These are phyloP conservation scores for Gerris buenoi DNA, from an alignment of 1,140 invertebrate species.

Conservation along the genomic window DNA sequence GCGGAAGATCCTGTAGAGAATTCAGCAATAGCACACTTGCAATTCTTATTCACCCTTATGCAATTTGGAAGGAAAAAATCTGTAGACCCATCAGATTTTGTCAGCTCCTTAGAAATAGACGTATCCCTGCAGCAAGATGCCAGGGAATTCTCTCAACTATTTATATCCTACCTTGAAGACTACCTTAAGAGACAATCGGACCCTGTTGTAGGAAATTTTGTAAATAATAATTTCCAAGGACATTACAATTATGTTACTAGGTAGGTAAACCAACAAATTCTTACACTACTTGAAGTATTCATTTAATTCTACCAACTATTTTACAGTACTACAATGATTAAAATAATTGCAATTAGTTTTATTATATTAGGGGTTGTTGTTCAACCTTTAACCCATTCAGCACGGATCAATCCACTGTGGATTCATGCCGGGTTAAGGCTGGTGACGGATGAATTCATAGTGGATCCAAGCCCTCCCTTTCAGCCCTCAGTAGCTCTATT, in stretches of 20 bases:
- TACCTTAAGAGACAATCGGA: conserved; percentile 34
- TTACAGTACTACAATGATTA: too few relatives aligned
- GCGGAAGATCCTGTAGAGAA: conserved; percentile 35
- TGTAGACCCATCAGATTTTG: conserved; percentile 46
- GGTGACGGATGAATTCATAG: too few relatives aligned
- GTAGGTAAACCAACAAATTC: conserved; percentile 30
- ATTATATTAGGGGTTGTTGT: too few relatives aligned
- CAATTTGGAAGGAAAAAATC: conserved; percentile 40
- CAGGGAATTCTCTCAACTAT: conserved; percentile 53
- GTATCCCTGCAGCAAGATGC: conserved; percentile 51
- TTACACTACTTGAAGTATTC: too few relatives aligned
- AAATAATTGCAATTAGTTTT: too few relatives aligned
- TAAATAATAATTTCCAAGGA: conserved; percentile 45
- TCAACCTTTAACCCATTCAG: too few relatives aligned
- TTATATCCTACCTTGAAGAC: conserved; percentile 44
- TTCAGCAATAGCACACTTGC: conserved; percentile 41
- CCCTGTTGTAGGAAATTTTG: conserved; percentile 32
- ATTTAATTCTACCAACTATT: too few relatives aligned
- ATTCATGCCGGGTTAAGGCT: too few relatives aligned
- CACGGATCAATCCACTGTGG: too few relatives aligned
- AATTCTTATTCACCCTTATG: conserved; percentile 50
- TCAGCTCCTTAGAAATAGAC: conserved; percentile 45
- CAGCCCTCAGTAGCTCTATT: too few relatives aligned
- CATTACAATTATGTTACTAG: conserved; percentile 48
- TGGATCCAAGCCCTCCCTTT: too few relatives aligned